Conservation (phyloP, 2,113 vertebrate species). For the Dipodomys ordii region DNA sequence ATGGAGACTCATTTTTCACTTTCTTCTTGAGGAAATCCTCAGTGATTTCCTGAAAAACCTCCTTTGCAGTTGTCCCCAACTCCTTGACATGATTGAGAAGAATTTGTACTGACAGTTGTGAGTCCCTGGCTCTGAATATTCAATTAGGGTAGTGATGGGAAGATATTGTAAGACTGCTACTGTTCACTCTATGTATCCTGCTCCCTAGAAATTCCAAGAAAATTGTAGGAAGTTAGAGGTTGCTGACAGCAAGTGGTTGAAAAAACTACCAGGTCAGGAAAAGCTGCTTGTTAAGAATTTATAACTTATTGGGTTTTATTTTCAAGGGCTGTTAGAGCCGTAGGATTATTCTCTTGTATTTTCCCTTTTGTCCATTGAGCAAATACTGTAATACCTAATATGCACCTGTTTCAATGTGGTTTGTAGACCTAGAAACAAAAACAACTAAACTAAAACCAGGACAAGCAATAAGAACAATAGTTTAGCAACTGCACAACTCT, state of each 20-base stretch:
- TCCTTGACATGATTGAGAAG: slow-evolving; percentile 48
- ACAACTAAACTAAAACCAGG: neutral
- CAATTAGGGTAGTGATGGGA: slow-evolving; percentile 4
- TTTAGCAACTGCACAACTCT: neutral
- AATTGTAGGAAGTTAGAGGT: neutral
- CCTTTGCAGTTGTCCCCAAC: neutral
- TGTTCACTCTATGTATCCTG: neutral
- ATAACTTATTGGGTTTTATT: neutral
- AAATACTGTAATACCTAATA: neutral
- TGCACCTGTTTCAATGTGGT: neutral
- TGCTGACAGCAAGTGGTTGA: neutral
- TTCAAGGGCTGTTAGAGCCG: neutral
- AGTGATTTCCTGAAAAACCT: neutral
- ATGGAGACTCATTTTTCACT: neutral
- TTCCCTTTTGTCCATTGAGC: neutral
- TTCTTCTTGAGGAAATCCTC: slow-evolving; percentile 3
- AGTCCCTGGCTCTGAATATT: slow-evolving; percentile 26
- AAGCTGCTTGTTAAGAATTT: neutral
- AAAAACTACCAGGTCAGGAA: neutral
- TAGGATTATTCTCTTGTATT: neutral
- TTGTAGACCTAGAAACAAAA: neutral
- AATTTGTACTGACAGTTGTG: slow-evolving; percentile 54
- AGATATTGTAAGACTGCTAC: neutral
- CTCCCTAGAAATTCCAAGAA: slow-evolving; percentile 5
- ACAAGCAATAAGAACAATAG: neutral